A percentile compares a stretch with the other conserved stretches of the same genome.
Evolutionary conservation across 2,113 vertebrate species (phyloP).

Genomic region (Etia nguti): DNA sequence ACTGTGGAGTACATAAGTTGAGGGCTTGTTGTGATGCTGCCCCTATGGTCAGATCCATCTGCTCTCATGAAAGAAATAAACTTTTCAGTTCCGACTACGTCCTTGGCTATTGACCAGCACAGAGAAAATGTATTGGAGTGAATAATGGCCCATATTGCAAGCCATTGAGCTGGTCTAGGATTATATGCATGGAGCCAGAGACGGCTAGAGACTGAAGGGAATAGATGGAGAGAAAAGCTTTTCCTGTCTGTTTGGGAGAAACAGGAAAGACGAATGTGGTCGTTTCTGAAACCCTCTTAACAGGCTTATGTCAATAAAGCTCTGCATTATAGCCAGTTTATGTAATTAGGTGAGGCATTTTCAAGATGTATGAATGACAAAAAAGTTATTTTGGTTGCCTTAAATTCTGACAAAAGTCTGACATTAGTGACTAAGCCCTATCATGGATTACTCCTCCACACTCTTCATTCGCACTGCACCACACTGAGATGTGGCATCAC

Average conservation of each 20-base stretch:
- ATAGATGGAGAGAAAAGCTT: slow-evolving; percentile 1
- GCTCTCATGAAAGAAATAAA: slow-evolving; percentile 22
- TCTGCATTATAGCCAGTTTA: slow-evolving; percentile 6
- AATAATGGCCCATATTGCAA: slow-evolving; percentile 37
- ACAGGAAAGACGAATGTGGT: slow-evolving; percentile 20
- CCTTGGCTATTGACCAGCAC: slow-evolving; percentile 34
- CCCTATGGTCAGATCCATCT: not conserved
- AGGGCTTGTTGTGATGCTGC: not conserved
- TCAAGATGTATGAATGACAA: not conserved
- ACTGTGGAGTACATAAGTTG: not conserved
- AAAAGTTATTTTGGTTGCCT: not conserved
- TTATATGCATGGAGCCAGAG: slow-evolving; percentile 42
- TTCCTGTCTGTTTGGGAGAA: slow-evolving; percentile 1
- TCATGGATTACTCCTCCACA: not conserved
- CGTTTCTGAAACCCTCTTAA: slow-evolving; percentile 1
- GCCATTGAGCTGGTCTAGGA: slow-evolving; percentile 37
- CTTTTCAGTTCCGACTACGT: slow-evolving; percentile 20
- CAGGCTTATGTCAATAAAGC: not conserved
- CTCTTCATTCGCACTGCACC: not conserved
- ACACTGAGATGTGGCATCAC: not conserved
- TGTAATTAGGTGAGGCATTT: slow-evolving; percentile 11
- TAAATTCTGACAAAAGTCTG: slow-evolving; percentile 11
- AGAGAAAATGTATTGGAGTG: slow-evolving; percentile 43
- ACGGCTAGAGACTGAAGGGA: not conserved
- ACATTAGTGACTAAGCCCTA: not conserved